Conservation (phyloP, 2,113 vertebrate genomes). For the Brienomyrus longianalis region DNA sequence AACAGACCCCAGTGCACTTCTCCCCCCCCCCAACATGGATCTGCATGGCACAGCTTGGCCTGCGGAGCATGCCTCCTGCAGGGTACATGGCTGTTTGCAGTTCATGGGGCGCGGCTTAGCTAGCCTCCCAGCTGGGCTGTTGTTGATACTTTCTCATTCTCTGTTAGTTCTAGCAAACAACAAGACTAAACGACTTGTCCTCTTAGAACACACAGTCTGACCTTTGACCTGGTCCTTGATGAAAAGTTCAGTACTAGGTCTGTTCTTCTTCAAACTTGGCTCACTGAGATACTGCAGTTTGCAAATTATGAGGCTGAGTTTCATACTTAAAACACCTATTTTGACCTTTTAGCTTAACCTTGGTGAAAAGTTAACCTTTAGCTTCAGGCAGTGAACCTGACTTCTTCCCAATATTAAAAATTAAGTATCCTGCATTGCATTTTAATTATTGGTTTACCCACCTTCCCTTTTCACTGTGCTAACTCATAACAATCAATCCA, state of each 20-base stretch:
- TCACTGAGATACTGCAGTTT: not conserved
- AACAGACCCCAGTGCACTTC: not conserved
- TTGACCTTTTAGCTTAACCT: not conserved
- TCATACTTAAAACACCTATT: not conserved
- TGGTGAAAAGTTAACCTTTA: not conserved
- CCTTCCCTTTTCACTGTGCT: not conserved
- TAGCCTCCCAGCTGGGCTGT: not conserved
- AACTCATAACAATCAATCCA: not conserved
- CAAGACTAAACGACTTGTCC: not conserved
- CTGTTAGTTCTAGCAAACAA: not conserved
- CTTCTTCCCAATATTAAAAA: not conserved
- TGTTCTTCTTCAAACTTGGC: not conserved
- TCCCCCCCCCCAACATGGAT: not conserved
- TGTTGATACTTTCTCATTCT: not conserved
- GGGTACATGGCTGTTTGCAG: not conserved
- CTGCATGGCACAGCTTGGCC: not conserved
- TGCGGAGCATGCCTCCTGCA: not conserved
- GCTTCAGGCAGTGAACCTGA: not conserved
- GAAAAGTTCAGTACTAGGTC: not conserved
- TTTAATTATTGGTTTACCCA: not conserved
- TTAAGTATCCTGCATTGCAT: not conserved
- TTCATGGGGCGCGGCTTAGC: not conserved
- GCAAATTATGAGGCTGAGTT: not conserved
- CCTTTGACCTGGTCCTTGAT: not conserved
- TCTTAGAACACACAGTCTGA: not conserved